Evolutionary conservation across 1,140 invertebrate species (phyloP), one percentile per base, ranked within the genome.

Genomic region (Macrobrachium rosenbergii): DNA sequence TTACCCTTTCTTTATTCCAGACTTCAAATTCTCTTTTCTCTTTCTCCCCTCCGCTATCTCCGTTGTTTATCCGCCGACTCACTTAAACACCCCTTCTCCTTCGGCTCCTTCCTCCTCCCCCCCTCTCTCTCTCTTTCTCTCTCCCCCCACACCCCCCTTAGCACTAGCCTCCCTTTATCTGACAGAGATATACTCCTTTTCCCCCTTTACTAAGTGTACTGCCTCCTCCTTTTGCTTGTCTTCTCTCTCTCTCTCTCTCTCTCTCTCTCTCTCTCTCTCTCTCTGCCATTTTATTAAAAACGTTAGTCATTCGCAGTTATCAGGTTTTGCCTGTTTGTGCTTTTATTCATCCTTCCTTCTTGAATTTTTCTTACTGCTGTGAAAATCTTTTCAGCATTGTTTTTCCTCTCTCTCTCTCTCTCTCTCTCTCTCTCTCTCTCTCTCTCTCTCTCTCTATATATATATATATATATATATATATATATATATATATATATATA

Each of bases 161-260:
- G 43, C 52, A 45, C 59, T 23, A 62, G 28, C 11, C 23, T 63
- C 78, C 23, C 60, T 80, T 23, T 59, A 52, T 62, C 21, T 80
- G 6, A 60, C 60, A 59, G 37, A 23, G 81, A 82, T 28, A 28
- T 52, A 58, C 37, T 43, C 75, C 28, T 78, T 23, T 63, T 78
- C 52, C 62, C 62, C 83, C 60, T 62, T 78, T 62, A 23, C 62
- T 19, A 78, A 85, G 64, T 85, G 21, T 45, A 19, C 78, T 37
- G 8, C 37, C 63, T 23, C 37, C 63, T n/a, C n/a, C 79, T 21
- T 43, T 58, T 52, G 21, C 23, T 19, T 23, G 28, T 11, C 14
- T 17, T 45, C 37, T 23, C 60, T 60, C 17, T 64, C n/a, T 23
- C n/a, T 75, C 28, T 37, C 72, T 75, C 72, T 37, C 75, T 45